Conservation (phyloP, 2,113 vertebrate genomes). For the Colossoma macropomum region DNA sequence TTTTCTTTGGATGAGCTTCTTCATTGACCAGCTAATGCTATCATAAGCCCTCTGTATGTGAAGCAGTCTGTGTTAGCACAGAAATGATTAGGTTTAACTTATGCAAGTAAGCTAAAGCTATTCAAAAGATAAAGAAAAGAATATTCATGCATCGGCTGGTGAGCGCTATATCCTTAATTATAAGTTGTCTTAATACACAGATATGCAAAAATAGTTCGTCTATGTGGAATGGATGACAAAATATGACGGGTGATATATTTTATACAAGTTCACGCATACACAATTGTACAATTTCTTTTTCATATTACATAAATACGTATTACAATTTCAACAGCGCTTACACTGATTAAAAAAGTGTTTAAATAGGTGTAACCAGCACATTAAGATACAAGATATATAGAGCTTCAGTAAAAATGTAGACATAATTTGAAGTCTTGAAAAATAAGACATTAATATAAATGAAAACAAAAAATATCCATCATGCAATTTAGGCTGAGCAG, state of each 20-base stretch:
- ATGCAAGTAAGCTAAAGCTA: neutral
- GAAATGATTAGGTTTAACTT: neutral
- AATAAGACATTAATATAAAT: conserved; percentile 1
- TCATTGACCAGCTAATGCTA: conserved; percentile 12
- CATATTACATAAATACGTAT: conserved; percentile 40
- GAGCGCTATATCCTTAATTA: neutral
- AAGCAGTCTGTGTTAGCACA: neutral
- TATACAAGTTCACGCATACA: conserved; percentile 27
- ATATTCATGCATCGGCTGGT: conserved; percentile 14
- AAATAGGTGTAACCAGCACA: conserved; percentile 25
- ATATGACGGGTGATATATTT: neutral
- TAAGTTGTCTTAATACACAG: conserved; percentile 11
- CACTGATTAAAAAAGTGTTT: conserved; percentile 28
- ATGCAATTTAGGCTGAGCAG: conserved; percentile 47
- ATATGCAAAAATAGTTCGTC: conserved; percentile 17
- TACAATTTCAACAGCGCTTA: conserved; percentile 32
- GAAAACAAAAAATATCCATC: neutral
- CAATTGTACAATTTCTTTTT: conserved; percentile 11
- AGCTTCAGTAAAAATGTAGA: conserved; percentile 6
- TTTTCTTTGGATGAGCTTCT: conserved; percentile 28
- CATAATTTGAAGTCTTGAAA: neutral
- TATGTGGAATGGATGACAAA: conserved; percentile 4
- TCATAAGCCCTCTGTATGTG: conserved; percentile 4
- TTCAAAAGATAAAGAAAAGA: neutral
- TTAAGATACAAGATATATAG: conserved; percentile 12